These are phyloP conservation scores for Pedionomus torquatus DNA, from an alignment of 2,113 vertebrate genomes.

Conservation along the genomic window DNA sequence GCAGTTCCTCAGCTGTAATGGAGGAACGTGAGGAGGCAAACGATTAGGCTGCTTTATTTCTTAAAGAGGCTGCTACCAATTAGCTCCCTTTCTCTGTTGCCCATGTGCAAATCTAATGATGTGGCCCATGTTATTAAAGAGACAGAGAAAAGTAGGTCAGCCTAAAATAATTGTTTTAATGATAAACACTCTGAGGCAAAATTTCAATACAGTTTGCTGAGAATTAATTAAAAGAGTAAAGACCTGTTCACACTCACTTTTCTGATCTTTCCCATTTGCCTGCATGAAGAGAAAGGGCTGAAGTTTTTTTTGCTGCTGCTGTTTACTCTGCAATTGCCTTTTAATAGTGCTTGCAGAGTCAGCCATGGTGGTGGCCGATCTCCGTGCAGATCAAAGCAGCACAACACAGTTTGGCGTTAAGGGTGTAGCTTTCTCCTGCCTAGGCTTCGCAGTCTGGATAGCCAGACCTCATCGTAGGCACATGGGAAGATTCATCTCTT, in stretches of 20 bases:
- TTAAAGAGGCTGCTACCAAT: conserved; percentile 65
- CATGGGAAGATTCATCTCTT: background rate
- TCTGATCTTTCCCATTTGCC: background rate
- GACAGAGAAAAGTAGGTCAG: conserved; percentile 64
- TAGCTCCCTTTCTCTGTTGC: conserved; percentile 32
- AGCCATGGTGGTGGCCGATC: background rate
- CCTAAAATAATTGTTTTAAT: conserved; percentile 53
- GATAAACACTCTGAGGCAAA: conserved; percentile 32
- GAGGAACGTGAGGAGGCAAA: conserved; percentile 78
- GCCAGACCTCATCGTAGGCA: background rate
- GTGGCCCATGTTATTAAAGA: conserved; percentile 25
- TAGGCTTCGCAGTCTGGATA: background rate
- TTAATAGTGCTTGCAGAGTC: background rate
- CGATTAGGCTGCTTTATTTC: conserved; percentile 64
- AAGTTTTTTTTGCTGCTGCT: background rate
- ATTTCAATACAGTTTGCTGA: background rate
- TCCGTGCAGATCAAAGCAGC: fast-evolving
- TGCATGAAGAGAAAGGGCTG: background rate
- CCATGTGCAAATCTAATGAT: conserved; percentile 41
- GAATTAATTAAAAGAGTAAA: conserved; percentile 35
- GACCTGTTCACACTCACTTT: background rate
- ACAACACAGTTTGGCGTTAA: fast-evolving
- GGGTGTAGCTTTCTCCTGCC: background rate
- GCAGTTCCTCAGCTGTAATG: conserved; percentile 66
- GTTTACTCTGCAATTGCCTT: background rate